Evolutionary conservation across 2,797 vertebrate genomes (phyloP).

Genomic region (Cossypha heuglini): DNA sequence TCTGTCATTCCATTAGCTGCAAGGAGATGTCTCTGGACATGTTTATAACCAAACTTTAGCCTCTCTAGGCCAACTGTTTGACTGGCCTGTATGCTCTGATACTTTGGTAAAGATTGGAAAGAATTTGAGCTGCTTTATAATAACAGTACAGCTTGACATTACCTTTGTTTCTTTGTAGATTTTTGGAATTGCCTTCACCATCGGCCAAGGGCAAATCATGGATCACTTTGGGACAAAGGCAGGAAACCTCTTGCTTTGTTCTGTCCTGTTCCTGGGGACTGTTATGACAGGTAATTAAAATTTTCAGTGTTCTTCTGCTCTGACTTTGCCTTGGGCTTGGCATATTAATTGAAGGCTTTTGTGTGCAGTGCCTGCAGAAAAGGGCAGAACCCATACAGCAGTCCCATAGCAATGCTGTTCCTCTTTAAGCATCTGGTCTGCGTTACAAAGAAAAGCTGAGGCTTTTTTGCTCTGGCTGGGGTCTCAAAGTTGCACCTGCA

Average conservation of each 20-base stretch:
- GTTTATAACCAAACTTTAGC: neutral
- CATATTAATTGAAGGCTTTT: neutral
- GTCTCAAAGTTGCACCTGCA: neutral
- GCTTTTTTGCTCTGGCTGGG: neutral
- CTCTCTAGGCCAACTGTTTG: neutral
- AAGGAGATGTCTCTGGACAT: neutral
- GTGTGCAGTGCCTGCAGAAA: neutral
- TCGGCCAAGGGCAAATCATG: constrained; percentile 89
- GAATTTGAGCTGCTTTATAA: neutral
- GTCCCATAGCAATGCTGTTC: neutral
- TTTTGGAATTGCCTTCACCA: constrained; percentile 94
- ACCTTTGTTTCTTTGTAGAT: constrained; percentile 76
- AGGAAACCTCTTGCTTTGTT: constrained; percentile 89
- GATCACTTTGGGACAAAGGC: constrained; percentile 80
- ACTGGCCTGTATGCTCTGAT: neutral
- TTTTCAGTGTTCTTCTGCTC: neutral
- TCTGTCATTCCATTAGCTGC: neutral
- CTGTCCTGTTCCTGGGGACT: constrained; percentile 85
- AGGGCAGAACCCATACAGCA: neutral
- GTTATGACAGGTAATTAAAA: constrained; percentile 81
- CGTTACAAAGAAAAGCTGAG: neutral
- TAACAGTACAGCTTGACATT: neutral
- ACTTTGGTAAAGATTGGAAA: neutral
- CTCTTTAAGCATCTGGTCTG: neutral
- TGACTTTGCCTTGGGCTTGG: neutral